Base-by-base conservation (phyloP, 2,888 invertebrate genomes). In the Mythimna loreyi region DNA sequence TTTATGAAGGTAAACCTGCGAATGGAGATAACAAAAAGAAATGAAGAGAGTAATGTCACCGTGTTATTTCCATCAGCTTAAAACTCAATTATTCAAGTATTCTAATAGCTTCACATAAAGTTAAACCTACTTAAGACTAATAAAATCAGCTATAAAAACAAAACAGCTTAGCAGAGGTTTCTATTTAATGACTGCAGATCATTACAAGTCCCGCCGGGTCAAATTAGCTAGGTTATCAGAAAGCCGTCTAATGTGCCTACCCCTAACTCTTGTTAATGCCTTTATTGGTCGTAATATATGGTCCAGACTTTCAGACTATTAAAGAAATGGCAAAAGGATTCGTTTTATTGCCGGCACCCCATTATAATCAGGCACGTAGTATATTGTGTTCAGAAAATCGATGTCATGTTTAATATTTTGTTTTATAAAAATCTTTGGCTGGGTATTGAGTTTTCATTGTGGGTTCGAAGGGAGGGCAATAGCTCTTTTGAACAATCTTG, bases 311-410 rank as follows among this genome's bases (percentile, higher is more conserved):
- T 60, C 36, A 76, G 81, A 71, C 81, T 78, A 64, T 78, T 81
- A 81, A 78, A 81, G 78, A 59, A 81, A 78, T 63, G 61, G 70
- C 47, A 43, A 76, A 81, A 66, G 78, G 78, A 76, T 78, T 66
- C 71, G 62, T 81, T 78, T 81, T 77, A 78, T 78, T 69, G 70
- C 81, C 53, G 66, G 56, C 81, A 81, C 78, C 81, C 77, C 78
- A 81, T 81, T 78, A 78, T 81, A 81, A 70, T 69, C 77, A 76
- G 81, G 71, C 71, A 81, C 77, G 81, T 81, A 66, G 65, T 55
- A 28, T 63, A 77, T 78, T 81, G 77, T 81, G 50, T 50, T 23
- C n/a, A 25, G 75, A 67, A 59, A 80, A 60, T 67, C 68, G 55
- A 75, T 56, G 21, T 57, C n/a, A 47, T 56, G 28, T 55, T n/a